These are phyloP conservation scores for Sebastes reedi DNA, from an alignment of 2,797 vertebrate species.

Conservation along the genomic window DNA sequence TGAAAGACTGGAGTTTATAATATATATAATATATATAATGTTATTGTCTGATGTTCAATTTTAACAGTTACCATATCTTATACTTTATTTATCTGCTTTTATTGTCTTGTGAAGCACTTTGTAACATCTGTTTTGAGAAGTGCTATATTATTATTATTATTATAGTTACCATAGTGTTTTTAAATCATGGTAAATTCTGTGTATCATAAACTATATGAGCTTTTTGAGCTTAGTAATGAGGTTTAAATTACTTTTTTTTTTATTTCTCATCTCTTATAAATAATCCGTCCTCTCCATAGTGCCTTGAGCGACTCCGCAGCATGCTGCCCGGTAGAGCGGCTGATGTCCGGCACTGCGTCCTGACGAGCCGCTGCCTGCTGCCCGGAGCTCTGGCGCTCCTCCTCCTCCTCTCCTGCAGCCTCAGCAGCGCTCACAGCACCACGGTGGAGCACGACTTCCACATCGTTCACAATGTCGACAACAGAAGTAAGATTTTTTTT, in stretches of 20 bases:
- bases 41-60: too few relatives aligned
- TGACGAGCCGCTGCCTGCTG: slow-evolving; percentile 73
- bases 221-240: neutral
- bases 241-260: neutral
- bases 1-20: neutral
- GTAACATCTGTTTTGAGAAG: too few relatives aligned
- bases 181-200: neutral
- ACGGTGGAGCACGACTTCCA: slow-evolving; percentile 87
- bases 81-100: too few relatives aligned
- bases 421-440: slow-evolving; percentile 83
- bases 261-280: neutral
- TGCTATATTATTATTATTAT: too few relatives aligned
- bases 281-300: slow-evolving; percentile 35
- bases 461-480: slow-evolving; percentile 88
- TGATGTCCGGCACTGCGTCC: slow-evolving; percentile 63
- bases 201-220: neutral
- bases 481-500: slow-evolving; percentile 86
- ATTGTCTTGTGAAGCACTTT: too few relatives aligned
- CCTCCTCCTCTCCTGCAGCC: slow-evolving; percentile 80
- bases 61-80: too few relatives aligned
- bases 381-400: slow-evolving; percentile 78
- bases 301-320: slow-evolving; percentile 62
- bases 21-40: too few relatives aligned
- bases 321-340: slow-evolving; percentile 74
- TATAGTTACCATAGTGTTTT: neutral